These are phyloP conservation scores for Dipodomys spectabilis DNA, from an alignment of 2,113 vertebrate species.

Conservation along the genomic window DNA sequence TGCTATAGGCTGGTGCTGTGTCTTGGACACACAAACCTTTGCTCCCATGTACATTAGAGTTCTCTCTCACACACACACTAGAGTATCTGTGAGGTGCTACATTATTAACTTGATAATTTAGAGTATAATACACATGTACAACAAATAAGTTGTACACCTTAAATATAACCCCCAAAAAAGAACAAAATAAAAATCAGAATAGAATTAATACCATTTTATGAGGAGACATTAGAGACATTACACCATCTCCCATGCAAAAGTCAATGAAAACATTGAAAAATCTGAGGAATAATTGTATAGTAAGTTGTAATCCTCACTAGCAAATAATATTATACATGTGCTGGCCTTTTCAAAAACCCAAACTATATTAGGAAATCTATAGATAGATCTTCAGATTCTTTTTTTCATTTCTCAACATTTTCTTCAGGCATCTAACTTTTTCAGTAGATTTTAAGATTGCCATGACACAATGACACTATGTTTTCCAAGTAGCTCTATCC, in stretches of 20 bases:
- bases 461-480: neutral
- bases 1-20: neutral
- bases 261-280: neutral
- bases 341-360: neutral
- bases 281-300: neutral
- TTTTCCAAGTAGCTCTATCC: neutral
- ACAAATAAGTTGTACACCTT: neutral
- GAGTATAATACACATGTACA: neutral
- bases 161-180: neutral
- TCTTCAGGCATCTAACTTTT: neutral
- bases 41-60: neutral
- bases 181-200: neutral
- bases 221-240: neutral
- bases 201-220: conserved; percentile 9
- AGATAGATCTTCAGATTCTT: neutral
- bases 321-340: neutral
- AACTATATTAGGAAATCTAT: neutral
- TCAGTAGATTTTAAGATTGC: neutral
- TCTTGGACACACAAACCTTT: too few species aligned
- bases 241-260: neutral
- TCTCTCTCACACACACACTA: neutral
- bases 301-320: neutral
- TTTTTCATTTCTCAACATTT: conserved; percentile 37
- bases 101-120: neutral
- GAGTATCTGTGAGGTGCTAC: neutral